These are phyloP conservation scores for Enteromius unitaeniatus DNA, from an alignment of 2,797 vertebrate genomes.

Conservation along the genomic window DNA sequence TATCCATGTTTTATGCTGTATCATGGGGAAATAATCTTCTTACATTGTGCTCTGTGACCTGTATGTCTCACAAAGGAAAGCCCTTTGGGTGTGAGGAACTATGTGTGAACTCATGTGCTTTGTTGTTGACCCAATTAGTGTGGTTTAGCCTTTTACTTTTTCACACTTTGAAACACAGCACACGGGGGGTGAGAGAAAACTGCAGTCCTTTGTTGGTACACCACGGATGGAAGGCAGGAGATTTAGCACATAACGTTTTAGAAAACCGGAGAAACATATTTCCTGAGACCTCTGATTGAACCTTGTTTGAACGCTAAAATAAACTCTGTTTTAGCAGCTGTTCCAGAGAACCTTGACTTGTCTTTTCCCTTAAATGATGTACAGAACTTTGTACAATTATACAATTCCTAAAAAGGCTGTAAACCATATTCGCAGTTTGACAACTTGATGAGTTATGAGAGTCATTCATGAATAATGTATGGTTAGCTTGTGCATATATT, in stretches of 20 bases:
- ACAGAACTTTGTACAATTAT: conserved; percentile 1
- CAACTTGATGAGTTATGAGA: conserved; percentile 11
- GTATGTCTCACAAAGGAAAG: conserved; percentile 36
- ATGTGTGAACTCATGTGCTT: conserved; percentile 41
- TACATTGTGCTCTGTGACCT: conserved; percentile 4
- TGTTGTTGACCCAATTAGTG: conserved; percentile 54
- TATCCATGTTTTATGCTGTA: conserved; percentile 11
- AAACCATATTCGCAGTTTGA: conserved; percentile 13
- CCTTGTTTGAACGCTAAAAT: background rate
- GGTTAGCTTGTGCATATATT: conserved; percentile 2
- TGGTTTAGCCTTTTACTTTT: conserved; percentile 19
- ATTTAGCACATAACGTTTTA: background rate
- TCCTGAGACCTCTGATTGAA: background rate
- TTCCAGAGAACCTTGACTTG: background rate
- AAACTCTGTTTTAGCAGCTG: background rate
- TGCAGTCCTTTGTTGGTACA: background rate
- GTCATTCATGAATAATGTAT: conserved; percentile 13
- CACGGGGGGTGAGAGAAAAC: conserved; percentile 11
- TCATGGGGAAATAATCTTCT: background rate
- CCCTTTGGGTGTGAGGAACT: conserved; percentile 38
- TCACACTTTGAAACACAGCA: background rate
- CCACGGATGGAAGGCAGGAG: background rate
- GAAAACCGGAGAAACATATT: background rate
- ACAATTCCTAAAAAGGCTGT: background rate
- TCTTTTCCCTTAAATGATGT: background rate